Base-by-base conservation (phyloP, 2,797 vertebrate genomes). In the Dipus sagitta region DNA sequence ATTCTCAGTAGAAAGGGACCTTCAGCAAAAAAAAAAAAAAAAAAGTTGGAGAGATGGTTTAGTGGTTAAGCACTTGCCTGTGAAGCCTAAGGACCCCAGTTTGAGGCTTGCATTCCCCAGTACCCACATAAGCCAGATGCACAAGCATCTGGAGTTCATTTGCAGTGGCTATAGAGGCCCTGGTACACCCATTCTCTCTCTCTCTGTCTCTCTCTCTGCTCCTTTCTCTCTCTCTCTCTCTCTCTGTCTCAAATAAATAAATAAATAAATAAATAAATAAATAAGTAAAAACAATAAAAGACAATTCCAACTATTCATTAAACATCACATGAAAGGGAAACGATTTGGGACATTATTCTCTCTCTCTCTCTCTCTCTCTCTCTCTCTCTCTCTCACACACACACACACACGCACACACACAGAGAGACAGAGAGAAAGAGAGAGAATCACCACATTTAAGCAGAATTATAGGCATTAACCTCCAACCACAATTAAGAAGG, bases 1-100 rank as follows among this genome's bases (percentile, higher is more conserved):
- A 75, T 86, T 84, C 86, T 86, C 75, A 88, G 23, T 68, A 84
- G 84, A 85, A 95, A 84, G 52, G 90, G 68, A 84, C 2, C 20
- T 68, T 88, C 28, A 72, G 30, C 13, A 60, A 70, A 82, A 83
- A 77, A 70, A 86, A 58, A 47, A 60, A 70, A 82, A 83, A 77
- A 70, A 86, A 58, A 47, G 38, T 38, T 38, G 38, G 38, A 38
- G 38, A 38, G 38, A 38, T 38, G 38, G 38, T 38, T 38, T 38
- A 38, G 38, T 38, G 38, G 38, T 38, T 38, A 38, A 38, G 38
- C 38, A 6, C 38, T 6, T 38, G 38, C 38, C 38, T 38, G 6
- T 38, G 38, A 38, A 38, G 38, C 38, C 38, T 38, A 38, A 38
- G 38, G 38, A 38, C 38, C 38, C 38, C 38, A 6, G 38, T 38